A percentile compares a stretch with the other conserved stretches of the same genome.
phyloP scores from a whole-genome alignment of 1,140 invertebrate species.

The Danaus melanippus region DNA sequence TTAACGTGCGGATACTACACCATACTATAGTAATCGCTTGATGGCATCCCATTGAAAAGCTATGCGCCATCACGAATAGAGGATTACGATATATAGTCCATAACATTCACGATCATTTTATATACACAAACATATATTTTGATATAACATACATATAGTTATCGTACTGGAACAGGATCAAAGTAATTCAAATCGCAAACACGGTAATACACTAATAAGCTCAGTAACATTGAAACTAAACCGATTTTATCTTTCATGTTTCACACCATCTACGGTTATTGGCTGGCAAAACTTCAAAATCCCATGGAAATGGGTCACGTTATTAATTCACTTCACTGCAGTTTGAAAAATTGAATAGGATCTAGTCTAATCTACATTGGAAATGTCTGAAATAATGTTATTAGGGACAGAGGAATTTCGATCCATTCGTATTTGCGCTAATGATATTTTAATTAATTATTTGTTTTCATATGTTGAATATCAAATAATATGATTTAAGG shows the following conservation, averaged over 20 bases:
- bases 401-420: too few relatives aligned
- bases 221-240: too few relatives aligned
- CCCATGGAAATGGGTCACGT: constrained; percentile 26
- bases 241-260: constrained; percentile 11
- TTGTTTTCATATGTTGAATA: too few relatives aligned
- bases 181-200: not conserved
- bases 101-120: not conserved
- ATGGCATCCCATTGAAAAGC: constrained; percentile 14
- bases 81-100: constrained; percentile 19
- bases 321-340: constrained; percentile 14
- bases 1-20: constrained; percentile 8
- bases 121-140: not conserved
- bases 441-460: too few relatives aligned
- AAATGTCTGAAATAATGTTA: too few relatives aligned
- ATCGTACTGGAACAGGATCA: not conserved
- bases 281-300: constrained; percentile 26
- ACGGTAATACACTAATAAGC: not conserved
- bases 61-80: constrained; percentile 20
- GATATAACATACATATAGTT: not conserved
- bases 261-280: constrained; percentile 21
- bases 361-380: too few relatives aligned
- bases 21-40: constrained; percentile 14
- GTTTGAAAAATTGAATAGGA: too few relatives aligned
- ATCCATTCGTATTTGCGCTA: too few relatives aligned
- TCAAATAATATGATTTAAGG: too few relatives aligned